Percentiles rank a stretch among this genome's conserved stretches.
Conservation (phyloP, 2,113 vertebrate species). For the Catharus minimus region DNA sequence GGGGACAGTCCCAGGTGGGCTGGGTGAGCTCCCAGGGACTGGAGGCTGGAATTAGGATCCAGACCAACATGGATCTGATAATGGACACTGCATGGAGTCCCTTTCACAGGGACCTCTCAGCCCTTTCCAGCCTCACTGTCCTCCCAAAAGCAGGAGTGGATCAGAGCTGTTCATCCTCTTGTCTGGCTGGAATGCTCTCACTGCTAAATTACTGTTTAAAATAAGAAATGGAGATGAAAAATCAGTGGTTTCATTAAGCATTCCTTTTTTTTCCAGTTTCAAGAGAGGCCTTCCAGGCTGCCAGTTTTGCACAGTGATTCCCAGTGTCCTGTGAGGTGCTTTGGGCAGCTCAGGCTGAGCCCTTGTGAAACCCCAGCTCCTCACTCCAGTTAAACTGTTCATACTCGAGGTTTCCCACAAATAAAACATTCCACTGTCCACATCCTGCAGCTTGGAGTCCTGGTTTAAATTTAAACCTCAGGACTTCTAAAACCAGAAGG, state of each 20-base stretch:
- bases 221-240: background rate
- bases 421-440: background rate
- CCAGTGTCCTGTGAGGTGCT: background rate
- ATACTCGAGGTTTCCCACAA: background rate
- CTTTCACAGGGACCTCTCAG: background rate
- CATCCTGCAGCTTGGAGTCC: background rate
- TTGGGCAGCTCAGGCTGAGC: background rate
- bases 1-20: background rate
- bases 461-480: background rate
- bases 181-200: background rate
- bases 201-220: background rate
- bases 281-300: background rate
- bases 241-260: background rate
- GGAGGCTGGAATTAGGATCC: background rate
- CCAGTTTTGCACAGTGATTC: background rate
- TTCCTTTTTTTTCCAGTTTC: background rate
- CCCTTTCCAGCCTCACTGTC: background rate
- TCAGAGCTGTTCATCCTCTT: background rate
- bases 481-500: background rate
- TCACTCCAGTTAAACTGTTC: background rate
- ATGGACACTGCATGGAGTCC: fast-evolving
- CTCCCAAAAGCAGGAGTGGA: background rate
- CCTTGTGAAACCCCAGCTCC: background rate
- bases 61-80: background rate
- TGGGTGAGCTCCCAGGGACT: background rate